phyloP scores from a whole-genome alignment of 2,888 invertebrate genomes.

The Steinernema carpocapsae region DNA sequence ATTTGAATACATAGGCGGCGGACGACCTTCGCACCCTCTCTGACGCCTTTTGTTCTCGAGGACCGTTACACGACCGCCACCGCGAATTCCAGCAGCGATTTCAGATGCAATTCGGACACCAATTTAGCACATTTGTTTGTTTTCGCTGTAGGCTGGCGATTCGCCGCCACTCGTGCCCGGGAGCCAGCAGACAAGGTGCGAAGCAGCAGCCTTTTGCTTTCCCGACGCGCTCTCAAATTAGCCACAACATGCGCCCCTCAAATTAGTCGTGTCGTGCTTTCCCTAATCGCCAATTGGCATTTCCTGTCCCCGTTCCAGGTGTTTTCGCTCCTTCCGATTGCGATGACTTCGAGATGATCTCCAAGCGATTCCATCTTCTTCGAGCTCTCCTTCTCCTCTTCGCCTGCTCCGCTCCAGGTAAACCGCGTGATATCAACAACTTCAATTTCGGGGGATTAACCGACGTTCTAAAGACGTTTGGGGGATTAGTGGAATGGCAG shows the following conservation, averaged over 20 bases:
- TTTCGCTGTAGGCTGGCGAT: neutral
- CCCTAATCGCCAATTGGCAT: constrained; percentile 19
- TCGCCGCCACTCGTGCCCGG: neutral
- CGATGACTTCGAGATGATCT: constrained; percentile 25
- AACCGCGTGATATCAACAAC: neutral
- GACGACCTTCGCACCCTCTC: constrained; percentile 5
- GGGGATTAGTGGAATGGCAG: constrained; percentile 31
- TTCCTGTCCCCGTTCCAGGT: constrained; percentile 25
- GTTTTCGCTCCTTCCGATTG: constrained; percentile 11
- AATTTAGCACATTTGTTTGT: constrained; percentile 10
- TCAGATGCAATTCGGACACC: constrained; percentile 8
- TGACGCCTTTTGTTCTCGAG: constrained; percentile 20
- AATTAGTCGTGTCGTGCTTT: constrained; percentile 19
- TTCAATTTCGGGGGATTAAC: constrained; percentile 33
- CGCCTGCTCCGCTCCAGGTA: constrained; percentile 7
- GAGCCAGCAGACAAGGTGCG: neutral
- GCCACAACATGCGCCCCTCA: neutral
- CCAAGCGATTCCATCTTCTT: neutral
- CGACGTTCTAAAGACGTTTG: constrained; percentile 14
- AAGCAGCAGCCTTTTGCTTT: neutral
- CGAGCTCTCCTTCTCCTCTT: constrained; percentile 7
- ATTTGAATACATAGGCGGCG: constrained; percentile 10
- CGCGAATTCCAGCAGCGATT: constrained; percentile 10
- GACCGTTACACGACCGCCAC: constrained; percentile 6
- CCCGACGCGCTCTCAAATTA: no score